phyloP scores from a whole-genome alignment of 1,140 invertebrate genomes.

The Leptopilina boulardi region DNA sequence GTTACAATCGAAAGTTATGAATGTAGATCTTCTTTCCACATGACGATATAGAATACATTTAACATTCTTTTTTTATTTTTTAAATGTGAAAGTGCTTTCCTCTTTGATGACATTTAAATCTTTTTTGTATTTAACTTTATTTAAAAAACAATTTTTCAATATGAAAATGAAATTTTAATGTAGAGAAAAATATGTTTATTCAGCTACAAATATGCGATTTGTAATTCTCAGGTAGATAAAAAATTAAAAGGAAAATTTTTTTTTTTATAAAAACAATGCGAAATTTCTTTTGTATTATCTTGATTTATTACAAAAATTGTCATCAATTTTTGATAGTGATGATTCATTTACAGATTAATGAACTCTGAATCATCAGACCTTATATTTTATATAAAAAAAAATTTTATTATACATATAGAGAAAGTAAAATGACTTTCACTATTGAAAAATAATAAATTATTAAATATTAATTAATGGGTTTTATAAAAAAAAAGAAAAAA shows the following conservation, averaged over 20 bases:
- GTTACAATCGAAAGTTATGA: slow-evolving; percentile 27
- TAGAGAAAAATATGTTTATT: too few relatives aligned
- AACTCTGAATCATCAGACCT: neutral
- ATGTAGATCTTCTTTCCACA: slow-evolving; percentile 18
- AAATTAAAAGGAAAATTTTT: too few relatives aligned
- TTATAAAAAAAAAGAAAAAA: neutral
- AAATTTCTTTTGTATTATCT: neutral
- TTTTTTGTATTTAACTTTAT: too few relatives aligned
- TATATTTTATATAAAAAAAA: neutral
- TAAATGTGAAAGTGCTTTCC: too few relatives aligned
- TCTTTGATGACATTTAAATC: too few relatives aligned
- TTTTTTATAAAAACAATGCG: too few relatives aligned
- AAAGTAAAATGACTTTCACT: neutral
- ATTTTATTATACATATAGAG: neutral
- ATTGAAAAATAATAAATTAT: neutral
- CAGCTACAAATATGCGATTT: too few relatives aligned
- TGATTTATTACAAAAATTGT: neutral
- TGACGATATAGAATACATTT: too few relatives aligned
- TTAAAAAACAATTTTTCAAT: too few relatives aligned
- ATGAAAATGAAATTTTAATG: too few relatives aligned
- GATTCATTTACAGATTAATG: slow-evolving; percentile 18
- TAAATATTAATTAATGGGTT: neutral
- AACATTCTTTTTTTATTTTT: too few relatives aligned
- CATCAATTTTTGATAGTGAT: neutral
- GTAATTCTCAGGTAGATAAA: too few relatives aligned